A percentile compares a stretch with the other conserved stretches of the same genome.
phyloP scores from a whole-genome alignment of 2,797 vertebrate genomes.

The Diglossa cyanea region DNA sequence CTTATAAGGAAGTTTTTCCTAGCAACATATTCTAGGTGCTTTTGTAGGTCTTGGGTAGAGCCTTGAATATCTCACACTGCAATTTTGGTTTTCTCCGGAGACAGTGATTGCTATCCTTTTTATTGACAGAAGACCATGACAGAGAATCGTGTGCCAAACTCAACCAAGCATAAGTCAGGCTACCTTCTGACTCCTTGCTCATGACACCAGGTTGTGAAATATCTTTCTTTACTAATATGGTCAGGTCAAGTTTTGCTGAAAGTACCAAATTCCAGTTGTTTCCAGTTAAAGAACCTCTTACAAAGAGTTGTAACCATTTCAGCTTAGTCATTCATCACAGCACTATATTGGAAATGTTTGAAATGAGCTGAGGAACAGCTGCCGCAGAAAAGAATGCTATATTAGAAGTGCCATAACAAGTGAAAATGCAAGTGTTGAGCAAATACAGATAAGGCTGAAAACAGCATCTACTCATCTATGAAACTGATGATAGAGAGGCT shows the following conservation, averaged over 20 bases:
- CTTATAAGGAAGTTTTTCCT: neutral
- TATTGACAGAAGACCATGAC: neutral
- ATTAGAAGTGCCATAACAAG: neutral
- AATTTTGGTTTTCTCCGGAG: neutral
- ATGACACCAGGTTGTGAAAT: neutral
- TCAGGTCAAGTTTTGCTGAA: neutral
- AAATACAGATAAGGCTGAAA: neutral
- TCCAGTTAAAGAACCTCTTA: neutral
- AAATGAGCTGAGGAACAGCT: neutral
- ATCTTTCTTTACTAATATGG: neutral
- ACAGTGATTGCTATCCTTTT: neutral
- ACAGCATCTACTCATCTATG: neutral
- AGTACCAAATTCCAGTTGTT: neutral
- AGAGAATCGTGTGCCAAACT: neutral
- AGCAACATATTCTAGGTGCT: neutral
- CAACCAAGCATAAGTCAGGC: neutral
- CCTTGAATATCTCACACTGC: neutral
- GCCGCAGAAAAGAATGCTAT: neutral
- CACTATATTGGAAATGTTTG: neutral
- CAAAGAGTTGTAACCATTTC: neutral
- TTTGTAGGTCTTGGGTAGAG: neutral
- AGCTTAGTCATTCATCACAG: neutral
- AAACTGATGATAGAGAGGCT: neutral
- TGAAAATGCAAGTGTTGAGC: neutral
- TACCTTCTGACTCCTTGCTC: neutral